Base-by-base conservation (phyloP, 2,113 vertebrate species). In the Xiphophorus couchianus region DNA sequence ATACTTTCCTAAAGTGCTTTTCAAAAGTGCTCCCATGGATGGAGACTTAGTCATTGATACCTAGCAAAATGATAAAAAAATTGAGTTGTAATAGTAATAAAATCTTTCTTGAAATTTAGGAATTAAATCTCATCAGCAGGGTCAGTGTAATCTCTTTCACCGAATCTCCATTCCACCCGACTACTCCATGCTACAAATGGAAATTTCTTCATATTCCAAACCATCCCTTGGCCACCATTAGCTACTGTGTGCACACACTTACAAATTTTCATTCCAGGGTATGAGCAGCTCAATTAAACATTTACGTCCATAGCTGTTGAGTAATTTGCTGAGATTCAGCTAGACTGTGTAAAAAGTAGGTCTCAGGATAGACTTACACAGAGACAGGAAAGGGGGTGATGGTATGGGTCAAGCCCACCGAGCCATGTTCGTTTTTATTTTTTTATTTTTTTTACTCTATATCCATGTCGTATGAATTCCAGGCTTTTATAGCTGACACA, bases 251-350 rank as follows among this genome's bases (percentile, higher is more conserved):
- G 14, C 76, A 63, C 48, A 77, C 68, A 67, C 64, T 44, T 63
- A 75, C 86, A 39, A 48, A 39, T 51, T 61, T 60, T 72, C 60
- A 54, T 75, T 87, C 84, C 78, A 65, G 69, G 78, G 83, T 82
- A 80, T 81, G 84, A 87, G 85, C 76, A 77, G 81, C 86, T 88
- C 92, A 93, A 94, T 94, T 93, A 94, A 94, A 94, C 84, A 93
- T 94, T 91, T 92, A 94, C 93, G 91, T 81, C 76, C 39, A 72
- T 74, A 75, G 89, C 84, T 92, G 90, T 90, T 89, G 84, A 92
- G 90, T 91, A 93, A 93, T 93, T 93, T 93, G 90, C 78, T 68
- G 71, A 74, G 83, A 91, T 90, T 92, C 88, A 78, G 86, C 74
- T 76, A 84, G 86, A 84, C 82, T 84, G 71, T 91, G 92, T 94